Conservation (phyloP, 1,140 invertebrate genomes). For the Drosophila nigromelanica region DNA sequence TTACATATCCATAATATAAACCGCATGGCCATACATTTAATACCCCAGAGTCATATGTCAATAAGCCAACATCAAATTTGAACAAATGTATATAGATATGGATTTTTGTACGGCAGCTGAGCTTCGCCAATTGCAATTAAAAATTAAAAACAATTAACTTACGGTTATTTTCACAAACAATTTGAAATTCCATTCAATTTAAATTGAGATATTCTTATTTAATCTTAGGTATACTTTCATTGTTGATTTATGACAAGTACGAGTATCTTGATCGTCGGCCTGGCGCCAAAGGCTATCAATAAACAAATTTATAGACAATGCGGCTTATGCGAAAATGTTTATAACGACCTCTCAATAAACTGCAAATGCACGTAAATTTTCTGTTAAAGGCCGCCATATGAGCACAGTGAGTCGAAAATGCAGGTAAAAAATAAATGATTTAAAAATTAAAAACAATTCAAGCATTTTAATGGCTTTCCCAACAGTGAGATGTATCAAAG, state of each 20-base stretch:
- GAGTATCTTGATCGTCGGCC: slow-evolving; percentile 23
- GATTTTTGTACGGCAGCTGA: neutral
- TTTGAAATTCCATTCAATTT: slow-evolving; percentile 37
- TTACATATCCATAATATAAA: slow-evolving; percentile 60
- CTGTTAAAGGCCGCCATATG: slow-evolving; percentile 28
- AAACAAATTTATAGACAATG: slow-evolving; percentile 65
- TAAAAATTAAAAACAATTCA: neutral
- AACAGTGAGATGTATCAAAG: neutral
- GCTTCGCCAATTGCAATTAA: slow-evolving; percentile 37
- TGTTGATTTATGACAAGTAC: slow-evolving; percentile 8
- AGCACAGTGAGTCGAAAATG: slow-evolving; percentile 43
- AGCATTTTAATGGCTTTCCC: neutral
- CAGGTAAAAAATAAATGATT: slow-evolving; percentile 16
- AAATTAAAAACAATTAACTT: slow-evolving; percentile 65
- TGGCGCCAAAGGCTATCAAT: slow-evolving; percentile 56
- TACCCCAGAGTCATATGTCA: slow-evolving; percentile 38
- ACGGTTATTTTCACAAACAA: slow-evolving; percentile 15
- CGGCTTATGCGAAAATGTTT: slow-evolving; percentile 51
- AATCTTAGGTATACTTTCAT: neutral
- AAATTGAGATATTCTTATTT: slow-evolving; percentile 8
- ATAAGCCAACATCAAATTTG: slow-evolving; percentile 36
- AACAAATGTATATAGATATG: slow-evolving; percentile 9
- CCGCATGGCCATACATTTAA: slow-evolving; percentile 23
- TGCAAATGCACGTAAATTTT: slow-evolving; percentile 59
- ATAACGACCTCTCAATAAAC: slow-evolving; percentile 69